Conservation (phyloP, 2,888 invertebrate species). For the Ochropleura plecta region DNA sequence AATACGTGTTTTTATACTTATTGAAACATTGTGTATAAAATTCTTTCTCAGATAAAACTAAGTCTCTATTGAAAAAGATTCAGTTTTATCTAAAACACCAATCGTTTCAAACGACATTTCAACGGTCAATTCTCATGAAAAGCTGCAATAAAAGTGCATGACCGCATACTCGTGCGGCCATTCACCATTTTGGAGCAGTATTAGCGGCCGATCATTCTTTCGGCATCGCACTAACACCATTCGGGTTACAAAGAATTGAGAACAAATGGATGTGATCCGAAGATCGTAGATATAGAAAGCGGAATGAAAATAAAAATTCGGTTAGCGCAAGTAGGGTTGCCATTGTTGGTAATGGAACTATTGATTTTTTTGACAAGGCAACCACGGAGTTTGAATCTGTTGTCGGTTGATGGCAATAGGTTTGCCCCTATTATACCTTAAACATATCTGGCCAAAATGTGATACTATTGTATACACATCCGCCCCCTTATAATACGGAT, state of each 20-base stretch:
- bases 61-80: conserved; percentile 23
- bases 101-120: conserved; percentile 53
- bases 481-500: too few species aligned
- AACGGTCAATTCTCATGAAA: conserved; percentile 63
- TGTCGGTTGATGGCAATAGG: too few species aligned
- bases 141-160: conserved; percentile 74
- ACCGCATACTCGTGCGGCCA: conserved; percentile 65
- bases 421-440: too few species aligned
- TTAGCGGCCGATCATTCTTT: conserved; percentile 79
- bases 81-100: conserved; percentile 46
- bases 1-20: too few species aligned
- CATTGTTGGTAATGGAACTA: background rate
- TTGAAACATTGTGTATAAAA: background rate
- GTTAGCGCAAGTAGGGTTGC: background rate
- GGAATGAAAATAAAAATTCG: conserved; percentile 10
- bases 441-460: too few species aligned
- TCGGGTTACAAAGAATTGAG: conserved; percentile 60
- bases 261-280: conserved; percentile 47
- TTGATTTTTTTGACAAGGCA: too few species aligned
- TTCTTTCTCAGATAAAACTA: conserved; percentile 5
- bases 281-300: conserved; percentile 34
- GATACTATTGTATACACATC: too few species aligned
- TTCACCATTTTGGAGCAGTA: conserved; percentile 69
- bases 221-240: conserved; percentile 71
- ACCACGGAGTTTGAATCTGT: too few species aligned